Evolutionary conservation across 2,888 invertebrate genomes (phyloP).

Genomic region (Julus scandinavius): DNA sequence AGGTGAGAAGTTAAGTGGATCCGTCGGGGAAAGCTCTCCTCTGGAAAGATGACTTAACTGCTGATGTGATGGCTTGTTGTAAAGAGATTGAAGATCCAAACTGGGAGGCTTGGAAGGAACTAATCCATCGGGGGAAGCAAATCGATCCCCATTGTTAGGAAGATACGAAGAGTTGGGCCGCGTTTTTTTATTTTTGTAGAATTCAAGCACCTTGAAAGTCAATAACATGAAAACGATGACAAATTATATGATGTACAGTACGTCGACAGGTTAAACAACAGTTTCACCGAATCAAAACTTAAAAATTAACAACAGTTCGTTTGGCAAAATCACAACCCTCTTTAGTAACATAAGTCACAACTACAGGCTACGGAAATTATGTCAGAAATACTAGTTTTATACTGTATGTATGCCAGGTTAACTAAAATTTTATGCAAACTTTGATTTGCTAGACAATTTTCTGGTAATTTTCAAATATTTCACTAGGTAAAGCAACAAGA

Average conservation of each 20-base stretch:
- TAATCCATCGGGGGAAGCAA: constrained; percentile 53
- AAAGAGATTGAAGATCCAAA: constrained; percentile 56
- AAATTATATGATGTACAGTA: background rate
- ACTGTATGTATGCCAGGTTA: too few species aligned
- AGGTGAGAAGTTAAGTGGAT: constrained; percentile 57
- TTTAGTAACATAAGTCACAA: too few species aligned
- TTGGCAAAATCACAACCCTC: too few species aligned
- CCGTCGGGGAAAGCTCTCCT: constrained; percentile 51
- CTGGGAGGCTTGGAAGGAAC: constrained; percentile 55
- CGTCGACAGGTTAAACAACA: too few species aligned
- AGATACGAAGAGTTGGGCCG: constrained; percentile 61
- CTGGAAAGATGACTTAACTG: constrained; percentile 52
- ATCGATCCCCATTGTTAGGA: constrained; percentile 64
- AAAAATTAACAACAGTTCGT: too few species aligned
- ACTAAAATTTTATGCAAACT: too few species aligned
- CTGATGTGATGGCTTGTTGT: constrained; percentile 45
- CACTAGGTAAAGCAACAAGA: too few species aligned
- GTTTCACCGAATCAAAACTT: too few species aligned
- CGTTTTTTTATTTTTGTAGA: constrained; percentile 67
- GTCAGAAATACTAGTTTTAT: too few species aligned
- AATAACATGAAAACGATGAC: background rate
- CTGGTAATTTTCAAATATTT: too few species aligned
- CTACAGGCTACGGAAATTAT: too few species aligned
- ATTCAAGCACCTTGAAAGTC: constrained; percentile 70
- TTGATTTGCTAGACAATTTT: too few species aligned